These are phyloP conservation scores for Macroglossus sobrinus DNA, from an alignment of 2,113 vertebrate species.

Conservation along the genomic window DNA sequence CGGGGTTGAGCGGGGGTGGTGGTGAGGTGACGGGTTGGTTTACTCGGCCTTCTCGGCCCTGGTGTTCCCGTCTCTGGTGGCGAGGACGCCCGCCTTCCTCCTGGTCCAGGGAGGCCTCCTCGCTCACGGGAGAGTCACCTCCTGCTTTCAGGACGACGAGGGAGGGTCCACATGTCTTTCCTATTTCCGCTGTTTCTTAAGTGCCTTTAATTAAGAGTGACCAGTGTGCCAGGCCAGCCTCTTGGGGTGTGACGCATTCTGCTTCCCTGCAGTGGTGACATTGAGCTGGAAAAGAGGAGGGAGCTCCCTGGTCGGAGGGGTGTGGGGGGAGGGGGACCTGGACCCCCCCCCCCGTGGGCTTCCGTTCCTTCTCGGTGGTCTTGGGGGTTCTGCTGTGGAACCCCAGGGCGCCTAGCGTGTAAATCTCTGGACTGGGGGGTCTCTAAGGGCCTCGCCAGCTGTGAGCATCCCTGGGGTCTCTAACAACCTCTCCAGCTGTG, in stretches of 20 bases:
- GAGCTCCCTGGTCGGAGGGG: not conserved
- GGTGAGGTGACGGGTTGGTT: not conserved
- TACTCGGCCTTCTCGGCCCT: not conserved
- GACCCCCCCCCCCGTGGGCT: not conserved
- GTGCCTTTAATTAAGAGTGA: not conserved
- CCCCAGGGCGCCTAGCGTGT: not conserved
- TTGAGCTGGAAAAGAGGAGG: fast-evolving
- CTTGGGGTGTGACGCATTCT: not conserved
- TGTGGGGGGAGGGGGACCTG: fast-evolving
- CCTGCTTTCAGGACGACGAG: not conserved
- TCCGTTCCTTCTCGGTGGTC: not conserved
- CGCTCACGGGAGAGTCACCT: not conserved
- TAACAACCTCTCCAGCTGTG: not conserved
- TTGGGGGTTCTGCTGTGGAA: not conserved
- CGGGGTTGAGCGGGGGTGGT: not conserved
- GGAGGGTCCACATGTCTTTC: not conserved
- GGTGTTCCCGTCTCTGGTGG: not conserved
- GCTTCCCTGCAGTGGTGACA: too few relatives aligned
- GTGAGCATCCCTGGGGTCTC: not conserved
- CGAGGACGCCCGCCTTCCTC: not conserved
- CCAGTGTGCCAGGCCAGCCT: not conserved
- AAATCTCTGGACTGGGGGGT: not conserved
- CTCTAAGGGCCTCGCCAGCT: not conserved
- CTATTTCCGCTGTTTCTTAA: not conserved
- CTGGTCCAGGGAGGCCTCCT: not conserved